phyloP scores from a whole-genome alignment of 1,140 invertebrate genomes.

The Glomeris maerens region DNA sequence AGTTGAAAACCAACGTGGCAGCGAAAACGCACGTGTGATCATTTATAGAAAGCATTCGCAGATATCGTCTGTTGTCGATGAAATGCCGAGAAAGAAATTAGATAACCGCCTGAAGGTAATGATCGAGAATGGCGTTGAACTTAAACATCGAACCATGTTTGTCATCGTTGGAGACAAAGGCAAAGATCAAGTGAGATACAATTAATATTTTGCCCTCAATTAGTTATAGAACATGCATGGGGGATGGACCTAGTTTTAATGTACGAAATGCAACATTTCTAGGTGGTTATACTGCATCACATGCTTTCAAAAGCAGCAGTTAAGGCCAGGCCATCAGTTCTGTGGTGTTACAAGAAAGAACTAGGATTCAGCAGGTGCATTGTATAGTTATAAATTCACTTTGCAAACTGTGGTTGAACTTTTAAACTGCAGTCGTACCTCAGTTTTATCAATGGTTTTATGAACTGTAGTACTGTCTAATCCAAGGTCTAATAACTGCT shows the following conservation, averaged over 20 bases:
- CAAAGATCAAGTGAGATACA: slow-evolving; percentile 65
- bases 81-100: slow-evolving; percentile 82
- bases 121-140: slow-evolving; percentile 90
- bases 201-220: slow-evolving; percentile 3
- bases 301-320: slow-evolving; percentile 89
- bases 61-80: too few species aligned
- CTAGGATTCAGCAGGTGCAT: slow-evolving; percentile 85
- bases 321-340: slow-evolving; percentile 70
- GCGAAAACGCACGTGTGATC: too few species aligned
- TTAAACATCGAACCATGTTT: slow-evolving; percentile 81
- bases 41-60: too few species aligned
- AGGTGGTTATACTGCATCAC: slow-evolving; percentile 92
- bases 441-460: too few species aligned
- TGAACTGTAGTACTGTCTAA: too few species aligned
- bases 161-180: slow-evolving; percentile 91
- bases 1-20: too few species aligned
- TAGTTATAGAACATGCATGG: too few species aligned
- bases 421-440: too few species aligned
- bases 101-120: slow-evolving; percentile 88
- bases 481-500: too few species aligned
- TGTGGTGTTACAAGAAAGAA: slow-evolving; percentile 99
- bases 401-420: neutral
- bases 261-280: too few species aligned
- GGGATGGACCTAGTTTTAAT: too few species aligned
- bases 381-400: slow-evolving; percentile 13